phyloP scores from a whole-genome alignment of 53 echinoderm and acorn worm species.

The Antedon mediterranea region DNA sequence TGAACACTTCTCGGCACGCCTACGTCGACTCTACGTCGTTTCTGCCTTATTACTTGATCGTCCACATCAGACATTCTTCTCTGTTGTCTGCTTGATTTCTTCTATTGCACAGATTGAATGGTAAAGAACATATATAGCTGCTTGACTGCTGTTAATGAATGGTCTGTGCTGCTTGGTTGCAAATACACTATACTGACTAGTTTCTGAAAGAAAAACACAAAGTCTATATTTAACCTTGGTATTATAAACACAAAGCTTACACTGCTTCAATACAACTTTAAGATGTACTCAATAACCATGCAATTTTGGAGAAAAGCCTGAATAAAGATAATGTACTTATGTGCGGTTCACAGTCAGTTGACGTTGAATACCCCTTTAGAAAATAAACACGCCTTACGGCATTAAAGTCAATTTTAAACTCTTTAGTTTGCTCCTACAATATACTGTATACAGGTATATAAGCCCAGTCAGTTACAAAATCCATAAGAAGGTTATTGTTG shows the following conservation, averaged over 20 bases:
- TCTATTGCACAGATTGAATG: slow-evolving; percentile 22
- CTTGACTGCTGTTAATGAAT: neutral
- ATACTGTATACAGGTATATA: no score
- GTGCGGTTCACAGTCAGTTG: neutral
- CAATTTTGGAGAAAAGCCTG: neutral
- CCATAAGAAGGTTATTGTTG: no score
- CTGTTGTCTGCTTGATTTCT: slow-evolving; percentile 2
- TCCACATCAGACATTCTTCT: slow-evolving; percentile 31
- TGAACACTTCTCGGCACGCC: slow-evolving; percentile 49
- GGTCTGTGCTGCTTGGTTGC: neutral
- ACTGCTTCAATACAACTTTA: neutral
- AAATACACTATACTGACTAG: neutral
- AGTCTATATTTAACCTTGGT: neutral
- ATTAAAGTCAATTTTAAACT: neutral
- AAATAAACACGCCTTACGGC: neutral
- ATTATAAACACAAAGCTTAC: neutral
- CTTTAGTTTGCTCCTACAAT: neutral
- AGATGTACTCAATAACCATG: neutral
- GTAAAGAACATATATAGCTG: neutral
- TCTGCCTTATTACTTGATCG: slow-evolving; percentile 30
- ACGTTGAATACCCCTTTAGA: neutral
- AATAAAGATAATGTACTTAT: neutral
- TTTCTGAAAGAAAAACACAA: neutral
- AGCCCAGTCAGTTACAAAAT: no score
- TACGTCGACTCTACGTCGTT: slow-evolving; percentile 59